Conservation (phyloP, 2,888 invertebrate genomes). For the Pegoplata infirma region DNA sequence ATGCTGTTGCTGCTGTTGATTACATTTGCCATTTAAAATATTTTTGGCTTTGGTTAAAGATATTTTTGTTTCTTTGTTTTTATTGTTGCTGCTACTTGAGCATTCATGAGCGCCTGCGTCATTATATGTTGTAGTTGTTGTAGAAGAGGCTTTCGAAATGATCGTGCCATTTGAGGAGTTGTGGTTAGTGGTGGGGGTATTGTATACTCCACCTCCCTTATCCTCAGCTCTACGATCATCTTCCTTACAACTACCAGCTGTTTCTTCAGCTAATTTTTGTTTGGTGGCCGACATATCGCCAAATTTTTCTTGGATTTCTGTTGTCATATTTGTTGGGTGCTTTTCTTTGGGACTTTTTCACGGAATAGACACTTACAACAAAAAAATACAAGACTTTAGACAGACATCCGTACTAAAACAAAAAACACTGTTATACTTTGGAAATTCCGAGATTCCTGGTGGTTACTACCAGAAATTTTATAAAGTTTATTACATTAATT, state of each 20-base stretch:
- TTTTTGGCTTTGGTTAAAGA: constrained; percentile 61
- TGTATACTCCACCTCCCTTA: constrained; percentile 43
- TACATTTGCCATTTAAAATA: constrained; percentile 58
- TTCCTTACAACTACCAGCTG: background rate
- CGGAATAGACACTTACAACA: background rate
- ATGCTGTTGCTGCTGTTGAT: constrained; percentile 20
- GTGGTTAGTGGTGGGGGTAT: background rate
- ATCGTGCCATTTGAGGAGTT: constrained; percentile 32
- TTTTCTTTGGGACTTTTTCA: background rate
- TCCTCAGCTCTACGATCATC: constrained; percentile 14
- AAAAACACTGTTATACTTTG: background rate
- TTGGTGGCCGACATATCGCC: constrained; percentile 25
- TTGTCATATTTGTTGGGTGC: constrained; percentile 23
- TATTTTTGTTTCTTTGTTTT: constrained; percentile 63
- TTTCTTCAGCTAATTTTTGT: constrained; percentile 27
- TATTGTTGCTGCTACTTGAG: constrained; percentile 54
- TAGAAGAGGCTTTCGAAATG: constrained; percentile 24
- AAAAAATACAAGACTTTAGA: background rate
- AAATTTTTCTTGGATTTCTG: constrained; percentile 44
- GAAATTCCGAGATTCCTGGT: background rate
- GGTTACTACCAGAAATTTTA: background rate
- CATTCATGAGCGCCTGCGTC: constrained; percentile 31
- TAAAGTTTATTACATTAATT: background rate
- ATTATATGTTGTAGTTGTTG: constrained; percentile 36
- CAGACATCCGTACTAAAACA: background rate